Conservation (phyloP, 2,888 invertebrate species). For the Hypolimnas misippus region DNA sequence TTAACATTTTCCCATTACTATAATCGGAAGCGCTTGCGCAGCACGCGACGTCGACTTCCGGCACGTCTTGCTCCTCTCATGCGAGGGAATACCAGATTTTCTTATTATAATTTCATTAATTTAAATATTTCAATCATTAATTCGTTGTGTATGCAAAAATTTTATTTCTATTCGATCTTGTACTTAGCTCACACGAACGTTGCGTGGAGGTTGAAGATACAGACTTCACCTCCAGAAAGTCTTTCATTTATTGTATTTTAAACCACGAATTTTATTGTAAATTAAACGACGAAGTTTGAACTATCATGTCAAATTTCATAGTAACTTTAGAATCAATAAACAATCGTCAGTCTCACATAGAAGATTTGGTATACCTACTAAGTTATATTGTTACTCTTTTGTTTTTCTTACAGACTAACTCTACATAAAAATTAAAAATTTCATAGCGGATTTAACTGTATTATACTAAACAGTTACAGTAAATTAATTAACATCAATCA, state of each 20-base stretch:
- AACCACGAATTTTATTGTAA: not conserved
- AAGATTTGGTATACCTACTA: no score
- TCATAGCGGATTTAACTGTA: not conserved
- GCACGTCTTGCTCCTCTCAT: conserved; percentile 59
- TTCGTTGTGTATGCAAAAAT: not conserved
- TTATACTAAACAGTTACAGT: not conserved
- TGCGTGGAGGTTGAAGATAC: no score
- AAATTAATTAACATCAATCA: not conserved
- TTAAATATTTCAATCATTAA: not conserved
- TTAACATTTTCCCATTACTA: conserved; percentile 50
- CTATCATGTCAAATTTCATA: no score
- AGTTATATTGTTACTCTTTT: no score
- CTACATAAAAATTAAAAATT: no score
- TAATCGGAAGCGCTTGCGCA: conserved; percentile 49
- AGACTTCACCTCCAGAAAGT: no score
- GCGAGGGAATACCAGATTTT: conserved; percentile 50
- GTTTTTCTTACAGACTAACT: no score
- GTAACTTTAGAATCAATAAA: no score
- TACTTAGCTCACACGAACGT: not conserved
- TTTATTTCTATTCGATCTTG: no score
- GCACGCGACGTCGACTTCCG: conserved; percentile 66
- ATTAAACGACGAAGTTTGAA: no score
- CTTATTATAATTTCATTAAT: conserved; percentile 14
- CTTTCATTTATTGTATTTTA: not conserved
- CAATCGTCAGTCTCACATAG: no score